These are phyloP conservation scores for Myiothlypis coronata DNA, from an alignment of 2,797 vertebrate genomes.

Conservation along the genomic window DNA sequence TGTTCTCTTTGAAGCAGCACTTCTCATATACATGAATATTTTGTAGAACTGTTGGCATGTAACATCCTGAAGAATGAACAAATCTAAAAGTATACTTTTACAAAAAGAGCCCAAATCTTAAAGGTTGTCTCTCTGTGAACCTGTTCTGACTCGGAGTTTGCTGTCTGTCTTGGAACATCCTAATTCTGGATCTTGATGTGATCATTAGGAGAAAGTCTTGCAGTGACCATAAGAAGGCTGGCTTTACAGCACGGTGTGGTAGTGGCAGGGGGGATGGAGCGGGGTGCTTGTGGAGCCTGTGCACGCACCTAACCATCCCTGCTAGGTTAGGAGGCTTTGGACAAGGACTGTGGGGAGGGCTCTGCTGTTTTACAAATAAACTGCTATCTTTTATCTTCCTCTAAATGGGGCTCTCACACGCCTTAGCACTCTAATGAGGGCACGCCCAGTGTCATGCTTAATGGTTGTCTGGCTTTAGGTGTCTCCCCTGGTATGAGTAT, in stretches of 20 bases:
- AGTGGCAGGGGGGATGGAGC: neutral
- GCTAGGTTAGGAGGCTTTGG: neutral
- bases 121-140: neutral
- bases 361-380: neutral
- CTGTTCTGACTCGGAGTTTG: neutral
- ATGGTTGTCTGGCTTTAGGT: conserved; percentile 56
- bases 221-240: neutral
- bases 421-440: conserved; percentile 18
- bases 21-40: accelerated
- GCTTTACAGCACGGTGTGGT: neutral
- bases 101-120: neutral
- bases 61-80: neutral
- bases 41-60: neutral
- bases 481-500: conserved; percentile 37
- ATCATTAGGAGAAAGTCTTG: neutral
- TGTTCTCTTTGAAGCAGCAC: neutral
- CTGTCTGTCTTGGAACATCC: neutral
- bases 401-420: neutral
- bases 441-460: conserved; percentile 31
- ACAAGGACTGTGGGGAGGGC: neutral
- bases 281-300: neutral
- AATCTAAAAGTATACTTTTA: neutral
- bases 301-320: neutral
- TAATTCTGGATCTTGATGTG: neutral
- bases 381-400: conserved; percentile 13